Conservation (phyloP, 2,888 invertebrate species). For the Drosophila merina region DNA sequence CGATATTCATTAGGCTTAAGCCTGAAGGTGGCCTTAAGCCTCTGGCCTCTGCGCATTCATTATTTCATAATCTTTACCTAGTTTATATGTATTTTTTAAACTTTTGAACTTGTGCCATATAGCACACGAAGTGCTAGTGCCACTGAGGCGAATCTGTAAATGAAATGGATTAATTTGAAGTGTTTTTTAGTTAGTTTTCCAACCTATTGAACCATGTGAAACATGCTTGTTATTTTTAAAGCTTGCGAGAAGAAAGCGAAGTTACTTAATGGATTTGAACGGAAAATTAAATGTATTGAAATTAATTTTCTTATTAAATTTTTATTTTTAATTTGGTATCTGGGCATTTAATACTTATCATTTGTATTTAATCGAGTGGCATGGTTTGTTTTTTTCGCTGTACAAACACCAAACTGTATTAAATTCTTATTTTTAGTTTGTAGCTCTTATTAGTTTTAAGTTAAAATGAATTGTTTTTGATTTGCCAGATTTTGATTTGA, state of each 20-base stretch:
- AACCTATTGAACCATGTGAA: slow-evolving; percentile 48
- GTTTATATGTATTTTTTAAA: slow-evolving; percentile 15
- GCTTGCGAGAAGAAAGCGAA: slow-evolving; percentile 16
- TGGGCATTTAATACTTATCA: slow-evolving; percentile 40
- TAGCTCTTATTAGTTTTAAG: slow-evolving; percentile 9
- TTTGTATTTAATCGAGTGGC: not conserved
- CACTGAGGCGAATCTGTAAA: slow-evolving; percentile 7
- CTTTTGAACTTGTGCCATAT: not conserved
- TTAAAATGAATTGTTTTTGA: not conserved
- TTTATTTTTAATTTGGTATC: slow-evolving; percentile 49
- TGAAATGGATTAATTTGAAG: slow-evolving; percentile 21
- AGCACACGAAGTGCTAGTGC: slow-evolving; percentile 4
- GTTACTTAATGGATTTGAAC: slow-evolving; percentile 25
- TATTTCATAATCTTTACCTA: slow-evolving; percentile 6
- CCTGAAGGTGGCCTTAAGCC: not conserved
- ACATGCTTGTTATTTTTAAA: slow-evolving; percentile 50
- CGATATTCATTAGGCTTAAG: slow-evolving; percentile 17
- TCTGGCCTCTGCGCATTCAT: slow-evolving; percentile 3
- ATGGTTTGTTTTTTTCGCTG: not conserved
- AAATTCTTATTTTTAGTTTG: not conserved
- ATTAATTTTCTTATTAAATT: slow-evolving; percentile 57
- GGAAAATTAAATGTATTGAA: slow-evolving; percentile 65
- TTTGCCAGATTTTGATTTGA: not conserved
- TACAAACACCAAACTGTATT: slow-evolving; percentile 37
- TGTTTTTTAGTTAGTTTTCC: slow-evolving; percentile 23